Evolutionary conservation across 2,113 vertebrate genomes (phyloP), one percentile per base, ranked within the genome.

Genomic region (Poicephalus gulielmi): DNA sequence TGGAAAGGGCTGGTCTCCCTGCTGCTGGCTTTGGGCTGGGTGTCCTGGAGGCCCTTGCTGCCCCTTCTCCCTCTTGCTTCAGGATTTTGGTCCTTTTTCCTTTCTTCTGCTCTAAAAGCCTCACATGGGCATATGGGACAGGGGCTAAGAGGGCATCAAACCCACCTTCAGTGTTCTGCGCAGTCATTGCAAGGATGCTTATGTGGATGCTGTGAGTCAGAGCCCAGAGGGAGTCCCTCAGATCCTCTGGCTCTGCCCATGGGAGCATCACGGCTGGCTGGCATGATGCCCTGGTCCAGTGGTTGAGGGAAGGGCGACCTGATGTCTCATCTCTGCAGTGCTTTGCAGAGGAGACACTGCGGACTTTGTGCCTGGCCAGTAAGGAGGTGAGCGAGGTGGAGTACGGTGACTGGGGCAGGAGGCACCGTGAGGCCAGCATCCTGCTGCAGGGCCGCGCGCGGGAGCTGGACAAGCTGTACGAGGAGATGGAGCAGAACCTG

Each of bases 341-440:
- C 88, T 99, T 99, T 14, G 98, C 98, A 0, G 78, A 96, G 39
- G 92, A 98, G 94, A 98, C 98, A 9, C 97, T 99, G 90, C 97
- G 99, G 97, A 99, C 99, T 2, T 96, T 99, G 87, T 99, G 99
- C 87, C 50, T 99, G 97, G 99, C 99, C 24, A 98, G 98, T 96
- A 99, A 98, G 97, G 97, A 98, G 41, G 98, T 99, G 91, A 94
- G 97, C 5, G 98, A 99, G 95, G 92, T 63, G 0, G 95, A 62
- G 4, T 99, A 98, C 79, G 33, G 76, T 2, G 31, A 88, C 22
- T 99, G 99, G 99, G 98, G 92, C 59, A 96, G 86, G 23, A 97
- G 93, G 75, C 97, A 99, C 87, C 83, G 43, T 1, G 85, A 96
- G 64, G 98, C 98, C 47, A 82, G 92, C 47, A 52, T 98, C 90